Conservation (phyloP, 2,113 vertebrate species). For the Gorilla gorilla region DNA sequence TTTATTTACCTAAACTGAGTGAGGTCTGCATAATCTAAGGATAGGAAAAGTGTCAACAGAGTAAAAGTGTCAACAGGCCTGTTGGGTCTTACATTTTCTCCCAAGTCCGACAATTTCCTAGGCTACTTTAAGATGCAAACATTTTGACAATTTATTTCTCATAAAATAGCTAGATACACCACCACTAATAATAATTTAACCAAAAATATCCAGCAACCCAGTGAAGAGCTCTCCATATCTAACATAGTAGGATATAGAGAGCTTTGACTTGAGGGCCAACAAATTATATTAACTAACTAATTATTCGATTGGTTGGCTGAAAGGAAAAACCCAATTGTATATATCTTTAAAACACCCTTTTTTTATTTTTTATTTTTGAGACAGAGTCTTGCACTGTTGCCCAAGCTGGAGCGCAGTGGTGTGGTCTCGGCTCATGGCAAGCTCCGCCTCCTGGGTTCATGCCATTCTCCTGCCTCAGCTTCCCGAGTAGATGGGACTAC, state of each 20-base stretch:
- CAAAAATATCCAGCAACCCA: background rate
- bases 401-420: too few relatives aligned
- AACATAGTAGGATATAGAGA: background rate
- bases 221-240: background rate
- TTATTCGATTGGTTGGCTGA: background rate
- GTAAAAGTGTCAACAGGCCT: background rate
- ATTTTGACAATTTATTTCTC: background rate
- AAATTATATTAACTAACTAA: background rate
- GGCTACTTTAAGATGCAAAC: background rate
- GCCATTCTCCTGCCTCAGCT: too few relatives aligned
- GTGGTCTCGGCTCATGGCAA: rapidly evolving
- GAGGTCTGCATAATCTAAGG: background rate
- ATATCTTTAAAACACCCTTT: background rate
- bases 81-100: background rate
- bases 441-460: too few relatives aligned
- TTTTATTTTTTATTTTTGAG: background rate
- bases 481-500: too few relatives aligned
- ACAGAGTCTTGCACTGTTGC: too few relatives aligned
- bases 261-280: background rate
- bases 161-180: background rate
- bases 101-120: background rate
- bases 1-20: background rate
- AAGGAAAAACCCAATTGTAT: background rate
- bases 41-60: background rate
- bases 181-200: background rate